phyloP scores from a whole-genome alignment of 2,113 vertebrate species.

The Delphinapterus leucas region DNA sequence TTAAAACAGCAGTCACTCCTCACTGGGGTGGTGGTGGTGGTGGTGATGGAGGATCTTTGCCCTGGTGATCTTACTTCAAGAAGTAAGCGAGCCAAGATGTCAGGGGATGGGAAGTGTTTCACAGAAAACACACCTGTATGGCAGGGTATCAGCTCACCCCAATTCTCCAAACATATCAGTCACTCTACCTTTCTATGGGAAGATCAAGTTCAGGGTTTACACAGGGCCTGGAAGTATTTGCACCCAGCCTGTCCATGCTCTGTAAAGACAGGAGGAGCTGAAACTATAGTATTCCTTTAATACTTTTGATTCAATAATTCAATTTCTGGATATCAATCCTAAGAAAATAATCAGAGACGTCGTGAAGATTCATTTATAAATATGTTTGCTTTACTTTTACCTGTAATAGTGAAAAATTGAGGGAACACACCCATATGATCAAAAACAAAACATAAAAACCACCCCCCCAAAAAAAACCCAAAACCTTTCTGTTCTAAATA shows the following conservation, averaged over 20 bases:
- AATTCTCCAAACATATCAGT: neutral
- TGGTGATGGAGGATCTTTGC: too few species aligned
- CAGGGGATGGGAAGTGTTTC: neutral
- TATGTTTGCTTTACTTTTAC: neutral
- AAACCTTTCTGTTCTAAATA: conserved; percentile 4
- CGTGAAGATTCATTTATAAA: neutral
- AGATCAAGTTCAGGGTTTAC: neutral
- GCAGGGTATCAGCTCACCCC: neutral
- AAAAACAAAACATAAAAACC: too few species aligned
- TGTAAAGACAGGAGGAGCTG: neutral
- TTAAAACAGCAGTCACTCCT: neutral
- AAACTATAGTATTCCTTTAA: neutral
- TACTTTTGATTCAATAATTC: neutral
- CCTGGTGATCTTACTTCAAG: neutral
- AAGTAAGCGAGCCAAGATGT: neutral
- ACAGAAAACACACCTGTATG: neutral
- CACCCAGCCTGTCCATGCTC: neutral
- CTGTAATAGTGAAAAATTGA: neutral
- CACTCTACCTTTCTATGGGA: neutral
- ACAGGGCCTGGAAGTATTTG: neutral
- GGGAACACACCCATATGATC: neutral
- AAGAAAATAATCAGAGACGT: neutral
- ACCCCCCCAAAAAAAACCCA: too few species aligned
- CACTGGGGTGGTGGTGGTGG: neutral
- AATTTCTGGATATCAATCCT: neutral